Evolutionary conservation across 2,797 vertebrate genomes (phyloP).

Genomic region (Amphiprion clarkii): DNA sequence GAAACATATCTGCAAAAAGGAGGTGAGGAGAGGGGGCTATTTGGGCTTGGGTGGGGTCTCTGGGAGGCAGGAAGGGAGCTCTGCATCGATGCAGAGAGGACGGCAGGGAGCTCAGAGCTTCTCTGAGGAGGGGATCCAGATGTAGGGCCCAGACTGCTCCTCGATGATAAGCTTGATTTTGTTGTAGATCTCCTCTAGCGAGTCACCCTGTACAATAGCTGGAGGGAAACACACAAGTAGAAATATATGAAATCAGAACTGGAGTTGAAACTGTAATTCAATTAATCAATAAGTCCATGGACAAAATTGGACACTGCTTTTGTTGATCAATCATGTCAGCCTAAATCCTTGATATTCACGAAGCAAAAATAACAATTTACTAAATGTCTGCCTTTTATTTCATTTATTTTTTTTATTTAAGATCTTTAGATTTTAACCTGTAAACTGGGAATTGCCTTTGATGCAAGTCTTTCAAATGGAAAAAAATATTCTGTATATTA

Average conservation of each 20-base stretch:
- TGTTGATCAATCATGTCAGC: neutral
- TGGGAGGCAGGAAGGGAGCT: slow-evolving; percentile 78
- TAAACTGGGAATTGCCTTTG: too few species aligned
- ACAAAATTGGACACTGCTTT: neutral
- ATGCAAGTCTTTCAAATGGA: too few species aligned
- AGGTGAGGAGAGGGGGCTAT: slow-evolving; percentile 86
- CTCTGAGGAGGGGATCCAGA: slow-evolving; percentile 99
- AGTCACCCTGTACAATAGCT: slow-evolving; percentile 99
- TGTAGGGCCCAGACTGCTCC: slow-evolving; percentile 99
- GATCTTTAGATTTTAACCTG: too few species aligned
- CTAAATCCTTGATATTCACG: neutral
- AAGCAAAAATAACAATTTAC: neutral
- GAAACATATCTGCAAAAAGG: slow-evolving; percentile 97
- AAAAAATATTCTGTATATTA: too few species aligned
- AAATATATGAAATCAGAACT: neutral
- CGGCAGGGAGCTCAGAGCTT: slow-evolving; percentile 94
- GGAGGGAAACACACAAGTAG: slow-evolving; percentile 41
- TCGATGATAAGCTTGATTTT: slow-evolving; percentile 99
- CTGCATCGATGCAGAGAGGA: slow-evolving; percentile 68
- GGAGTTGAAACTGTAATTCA: neutral
- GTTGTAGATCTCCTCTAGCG: slow-evolving; percentile 99
- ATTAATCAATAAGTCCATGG: neutral
- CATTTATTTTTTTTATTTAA: too few species aligned
- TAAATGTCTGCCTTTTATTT: neutral
- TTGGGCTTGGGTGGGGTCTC: slow-evolving; percentile 90